Conservation (phyloP, 2,888 invertebrate species). For the Lumbricus terrestris region DNA sequence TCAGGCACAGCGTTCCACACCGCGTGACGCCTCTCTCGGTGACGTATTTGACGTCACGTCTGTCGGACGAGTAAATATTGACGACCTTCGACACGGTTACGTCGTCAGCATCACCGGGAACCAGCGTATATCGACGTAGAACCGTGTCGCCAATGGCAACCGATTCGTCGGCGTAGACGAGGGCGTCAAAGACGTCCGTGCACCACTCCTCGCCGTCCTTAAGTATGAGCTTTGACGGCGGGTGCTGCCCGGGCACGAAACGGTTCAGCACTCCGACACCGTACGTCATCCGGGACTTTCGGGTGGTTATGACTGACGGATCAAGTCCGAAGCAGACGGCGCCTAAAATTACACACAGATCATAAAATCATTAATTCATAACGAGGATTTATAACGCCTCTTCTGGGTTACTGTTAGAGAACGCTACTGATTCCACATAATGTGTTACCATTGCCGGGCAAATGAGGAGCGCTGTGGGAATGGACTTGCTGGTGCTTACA, state of each 20-base stretch:
- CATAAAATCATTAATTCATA: not conserved
- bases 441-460: too few species aligned
- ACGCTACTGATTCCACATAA: too few species aligned
- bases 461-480: too few species aligned
- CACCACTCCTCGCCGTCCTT: constrained; percentile 64
- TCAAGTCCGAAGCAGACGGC: constrained; percentile 64
- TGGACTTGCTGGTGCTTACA: too few species aligned
- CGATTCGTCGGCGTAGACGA: constrained; percentile 61
- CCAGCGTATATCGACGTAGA: constrained; percentile 63
- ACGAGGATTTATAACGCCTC: not conserved
- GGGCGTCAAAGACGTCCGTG: constrained; percentile 64
- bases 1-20: constrained; percentile 63
- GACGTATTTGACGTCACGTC: constrained; percentile 60
- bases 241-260: constrained; percentile 60
- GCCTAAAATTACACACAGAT: constrained; percentile 48
- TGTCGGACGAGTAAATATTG: constrained; percentile 63
- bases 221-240: constrained; percentile 57
- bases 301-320: constrained; percentile 62
- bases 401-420: too few species aligned
- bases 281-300: constrained; percentile 63
- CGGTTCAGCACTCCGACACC: constrained; percentile 65
- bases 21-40: constrained; percentile 63
- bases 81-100: constrained; percentile 54
- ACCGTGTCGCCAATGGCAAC: constrained; percentile 64
- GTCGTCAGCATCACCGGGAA: constrained; percentile 44